Base-by-base conservation (phyloP, 2,888 invertebrate genomes). In the Pachycephus smyrnensis region DNA sequence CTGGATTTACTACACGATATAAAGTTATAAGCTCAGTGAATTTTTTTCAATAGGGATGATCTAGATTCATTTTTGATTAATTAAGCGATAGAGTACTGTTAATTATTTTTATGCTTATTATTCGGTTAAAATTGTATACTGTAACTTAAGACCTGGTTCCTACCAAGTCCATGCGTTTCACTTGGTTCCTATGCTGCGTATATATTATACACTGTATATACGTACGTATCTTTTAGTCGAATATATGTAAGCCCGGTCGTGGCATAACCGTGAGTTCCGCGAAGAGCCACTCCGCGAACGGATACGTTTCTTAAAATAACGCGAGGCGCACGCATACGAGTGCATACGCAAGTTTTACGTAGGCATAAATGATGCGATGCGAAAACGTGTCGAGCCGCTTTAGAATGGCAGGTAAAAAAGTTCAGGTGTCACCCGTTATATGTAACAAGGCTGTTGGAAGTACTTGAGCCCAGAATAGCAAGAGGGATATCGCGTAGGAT, bases 271-370 rank as follows among this genome's bases (percentile, higher is more conserved):
- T 40, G 71, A 36, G 76, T 68, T 76, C 76, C 68, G n/a, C 71
- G 76, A 76, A 68, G 73, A 31, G 77, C 77, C 77, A 32, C 40
- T 73, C 73, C 81, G 76, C 78, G 68, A 77, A 79, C 75, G 75
- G 37, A 37, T 71, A 73, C 79, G 77, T 55, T 77, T 76, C 80
- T 80, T 81, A 82, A 82, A 82, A 82, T 82, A 82, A 82, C 81
- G 74, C 79, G 79, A 78, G 69, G 12, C 71, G 71, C 71, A 23
- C 71, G 71, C 71, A 33, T 71, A 71, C 71, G 55, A 23, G 55
- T 55, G 55, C 55, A 55, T 55, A 55, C 23, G 55, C 23, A 55
- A 55, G 23, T 55, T 55, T 55, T 23, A 23, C 55, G 55, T 55
- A 55, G 55, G 55, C 23, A 55, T 55, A 55, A 55, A 55, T 23